These are phyloP conservation scores for Selenia dentaria DNA, from an alignment of 2,888 invertebrate species.

Conservation along the genomic window DNA sequence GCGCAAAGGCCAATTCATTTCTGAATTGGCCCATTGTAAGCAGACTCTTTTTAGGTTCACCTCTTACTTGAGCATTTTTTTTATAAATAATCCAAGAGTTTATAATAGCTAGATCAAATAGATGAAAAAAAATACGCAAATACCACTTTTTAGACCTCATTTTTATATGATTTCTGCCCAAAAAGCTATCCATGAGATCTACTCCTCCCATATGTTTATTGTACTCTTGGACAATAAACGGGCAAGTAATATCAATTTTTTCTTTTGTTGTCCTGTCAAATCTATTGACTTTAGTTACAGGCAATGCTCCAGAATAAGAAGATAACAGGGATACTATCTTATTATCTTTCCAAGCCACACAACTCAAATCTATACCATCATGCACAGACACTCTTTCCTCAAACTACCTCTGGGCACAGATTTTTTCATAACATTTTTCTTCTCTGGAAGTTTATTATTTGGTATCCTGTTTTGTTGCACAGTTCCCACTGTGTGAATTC, in stretches of 20 bases:
- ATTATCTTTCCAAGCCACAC: slow-evolving; percentile 51
- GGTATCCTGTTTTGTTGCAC: slow-evolving; percentile 47
- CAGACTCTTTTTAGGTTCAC: slow-evolving; percentile 47
- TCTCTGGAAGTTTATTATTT: slow-evolving; percentile 45
- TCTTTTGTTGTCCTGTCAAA: slow-evolving; percentile 45
- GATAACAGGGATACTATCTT: slow-evolving; percentile 46
- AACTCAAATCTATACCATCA: slow-evolving; percentile 46
- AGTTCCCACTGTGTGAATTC: slow-evolving; percentile 44
- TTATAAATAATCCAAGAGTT: slow-evolving; percentile 46
- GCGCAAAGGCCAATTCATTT: slow-evolving; percentile 47
- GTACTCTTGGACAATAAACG: slow-evolving; percentile 48
- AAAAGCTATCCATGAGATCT: slow-evolving; percentile 42
- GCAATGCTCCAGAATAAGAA: slow-evolving; percentile 46
- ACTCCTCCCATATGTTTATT: slow-evolving; percentile 55
- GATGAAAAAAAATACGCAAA: slow-evolving; percentile 48
- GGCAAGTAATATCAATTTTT: slow-evolving; percentile 49
- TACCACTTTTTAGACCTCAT: slow-evolving; percentile 53
- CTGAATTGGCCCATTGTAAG: slow-evolving; percentile 46
- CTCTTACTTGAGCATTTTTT: slow-evolving; percentile 38
- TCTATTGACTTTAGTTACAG: slow-evolving; percentile 42
- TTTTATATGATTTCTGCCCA: slow-evolving; percentile 44
- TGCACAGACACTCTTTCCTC: slow-evolving; percentile 46
- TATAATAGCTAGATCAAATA: slow-evolving; percentile 45
- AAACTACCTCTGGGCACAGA: slow-evolving; percentile 48
- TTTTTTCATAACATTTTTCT: slow-evolving; percentile 48